Percentiles rank a stretch among this genome's conserved stretches.
Conservation (phyloP, 2,797 vertebrate species). For the Enteromius thamalakanensis region DNA sequence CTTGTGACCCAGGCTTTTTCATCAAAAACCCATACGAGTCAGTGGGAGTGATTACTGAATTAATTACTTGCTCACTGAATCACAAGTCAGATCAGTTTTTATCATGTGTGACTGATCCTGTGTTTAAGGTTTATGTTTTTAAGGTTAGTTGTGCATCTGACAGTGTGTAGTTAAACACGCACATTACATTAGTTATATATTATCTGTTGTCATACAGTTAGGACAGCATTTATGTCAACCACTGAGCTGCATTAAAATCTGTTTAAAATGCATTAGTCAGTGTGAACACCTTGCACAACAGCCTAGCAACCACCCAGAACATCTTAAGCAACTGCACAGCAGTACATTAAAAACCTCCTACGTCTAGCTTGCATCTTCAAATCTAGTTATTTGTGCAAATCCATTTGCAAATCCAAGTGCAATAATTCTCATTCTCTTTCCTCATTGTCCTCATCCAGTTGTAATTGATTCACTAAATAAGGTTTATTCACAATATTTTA, state of each 20-base stretch:
- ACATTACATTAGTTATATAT: background rate
- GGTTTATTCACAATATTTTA: background rate
- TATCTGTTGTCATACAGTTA: background rate
- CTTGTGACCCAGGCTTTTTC: background rate
- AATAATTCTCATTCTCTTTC: background rate
- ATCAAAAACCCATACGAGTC: background rate
- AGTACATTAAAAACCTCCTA: slow-evolving; percentile 1
- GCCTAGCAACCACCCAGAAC: background rate
- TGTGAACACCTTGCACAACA: background rate
- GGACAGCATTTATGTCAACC: background rate
- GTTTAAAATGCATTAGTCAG: background rate
- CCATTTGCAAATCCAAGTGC: background rate
- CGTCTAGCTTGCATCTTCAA: background rate
- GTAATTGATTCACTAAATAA: background rate
- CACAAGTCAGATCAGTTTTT: slow-evolving; percentile 9
- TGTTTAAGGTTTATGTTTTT: background rate
- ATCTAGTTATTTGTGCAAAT: background rate
- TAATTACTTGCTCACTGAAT: slow-evolving; percentile 14
- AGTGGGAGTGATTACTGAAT: slow-evolving; percentile 19
- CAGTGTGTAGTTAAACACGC: background rate
- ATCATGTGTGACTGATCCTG: background rate
- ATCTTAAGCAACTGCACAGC: background rate
- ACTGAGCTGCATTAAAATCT: background rate
- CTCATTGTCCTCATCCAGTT: no score
- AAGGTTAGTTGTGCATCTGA: background rate